Percentiles rank a stretch among this genome's conserved stretches.
Evolutionary conservation across 2,797 vertebrate genomes (phyloP).

Genomic region (Catostomus latipinnis): DNA sequence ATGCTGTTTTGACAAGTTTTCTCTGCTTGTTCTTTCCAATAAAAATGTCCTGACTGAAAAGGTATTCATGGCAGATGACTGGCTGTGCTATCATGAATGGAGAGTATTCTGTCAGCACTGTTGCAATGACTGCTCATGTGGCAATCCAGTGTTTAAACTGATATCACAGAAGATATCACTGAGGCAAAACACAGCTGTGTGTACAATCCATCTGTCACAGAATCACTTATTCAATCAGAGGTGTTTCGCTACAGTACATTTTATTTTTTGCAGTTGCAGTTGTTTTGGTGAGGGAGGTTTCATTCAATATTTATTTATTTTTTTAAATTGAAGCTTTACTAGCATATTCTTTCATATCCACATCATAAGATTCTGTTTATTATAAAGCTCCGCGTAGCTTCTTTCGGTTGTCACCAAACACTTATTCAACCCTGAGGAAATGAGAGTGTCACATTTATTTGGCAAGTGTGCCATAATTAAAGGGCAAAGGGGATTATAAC

Average conservation of each 20-base stretch:
- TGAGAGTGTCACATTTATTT: slow-evolving; percentile 32
- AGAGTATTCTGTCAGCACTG: slow-evolving; percentile 21
- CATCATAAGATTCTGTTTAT: slow-evolving; percentile 6
- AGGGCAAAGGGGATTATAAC: neutral
- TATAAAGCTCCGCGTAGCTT: neutral
- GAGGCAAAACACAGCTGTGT: slow-evolving; percentile 73
- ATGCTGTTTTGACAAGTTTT: slow-evolving; percentile 56
- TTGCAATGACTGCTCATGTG: slow-evolving; percentile 40
- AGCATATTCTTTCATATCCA: neutral
- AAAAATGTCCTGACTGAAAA: slow-evolving; percentile 20
- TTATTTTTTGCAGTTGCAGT: neutral
- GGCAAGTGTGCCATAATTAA: neutral
- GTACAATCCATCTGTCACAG: slow-evolving; percentile 62
- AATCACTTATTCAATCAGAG: slow-evolving; percentile 52
- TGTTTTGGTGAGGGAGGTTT: neutral
- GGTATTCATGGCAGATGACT: slow-evolving; percentile 5
- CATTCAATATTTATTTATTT: neutral
- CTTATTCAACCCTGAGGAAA: slow-evolving; percentile 12
- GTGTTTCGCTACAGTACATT: slow-evolving; percentile 23
- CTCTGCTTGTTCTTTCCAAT: slow-evolving; percentile 52
- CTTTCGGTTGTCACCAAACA: slow-evolving; percentile 29
- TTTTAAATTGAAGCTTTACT: neutral
- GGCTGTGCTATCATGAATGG: slow-evolving; percentile 20
- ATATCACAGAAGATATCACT: slow-evolving; percentile 43
- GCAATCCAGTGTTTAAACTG: slow-evolving; percentile 52